Evolutionary conservation across 1,140 invertebrate species (phyloP).

Genomic region (Theocolax elegans): DNA sequence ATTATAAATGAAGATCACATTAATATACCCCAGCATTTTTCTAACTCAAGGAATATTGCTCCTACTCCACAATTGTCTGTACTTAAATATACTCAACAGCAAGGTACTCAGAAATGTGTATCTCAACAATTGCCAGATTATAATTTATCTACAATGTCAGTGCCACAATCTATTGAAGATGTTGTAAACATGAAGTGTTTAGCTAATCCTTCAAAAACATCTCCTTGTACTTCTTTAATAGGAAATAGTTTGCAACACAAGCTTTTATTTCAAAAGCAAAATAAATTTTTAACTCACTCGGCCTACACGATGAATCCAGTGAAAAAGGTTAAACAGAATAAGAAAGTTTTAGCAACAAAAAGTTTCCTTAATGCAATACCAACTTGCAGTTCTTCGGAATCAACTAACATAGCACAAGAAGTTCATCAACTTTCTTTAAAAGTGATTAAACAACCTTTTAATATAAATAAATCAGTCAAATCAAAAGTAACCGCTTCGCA

Average conservation of each 20-base stretch:
- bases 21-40: background rate
- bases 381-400: background rate
- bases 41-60: background rate
- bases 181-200: background rate
- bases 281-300: conserved; percentile 28
- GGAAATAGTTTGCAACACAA: no score
- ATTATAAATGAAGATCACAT: background rate
- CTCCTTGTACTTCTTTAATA: conserved; percentile 50
- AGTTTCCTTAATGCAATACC: no score
- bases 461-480: background rate
- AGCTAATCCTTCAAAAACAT: conserved; percentile 1
- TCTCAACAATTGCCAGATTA: background rate
- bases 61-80: background rate
- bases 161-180: background rate
- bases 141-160: background rate
- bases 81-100: background rate
- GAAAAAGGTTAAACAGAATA: background rate
- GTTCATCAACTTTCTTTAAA: background rate
- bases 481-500: background rate
- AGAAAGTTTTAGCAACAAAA: background rate
- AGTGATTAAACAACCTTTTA: background rate
- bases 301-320: background rate
- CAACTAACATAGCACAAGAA: background rate
- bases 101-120: no score
- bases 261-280: conserved; percentile 59